These are phyloP conservation scores for Hydraecia micacea DNA, from an alignment of 2,888 invertebrate species.

Conservation along the genomic window DNA sequence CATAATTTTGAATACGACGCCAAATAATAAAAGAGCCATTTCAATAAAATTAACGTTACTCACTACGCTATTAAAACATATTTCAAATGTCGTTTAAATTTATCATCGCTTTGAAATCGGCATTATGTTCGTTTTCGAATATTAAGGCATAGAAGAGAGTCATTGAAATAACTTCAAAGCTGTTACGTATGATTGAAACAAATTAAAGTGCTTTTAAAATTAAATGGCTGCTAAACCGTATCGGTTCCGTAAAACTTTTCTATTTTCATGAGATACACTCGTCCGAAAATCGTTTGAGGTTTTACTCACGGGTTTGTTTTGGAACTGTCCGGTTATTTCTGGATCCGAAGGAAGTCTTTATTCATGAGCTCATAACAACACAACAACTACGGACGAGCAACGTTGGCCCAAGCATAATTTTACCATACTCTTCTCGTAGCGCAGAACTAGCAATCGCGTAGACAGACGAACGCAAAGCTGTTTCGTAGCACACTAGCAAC, in stretches of 20 bases:
- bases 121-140: constrained; percentile 48
- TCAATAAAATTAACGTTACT: constrained; percentile 50
- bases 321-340: background rate
- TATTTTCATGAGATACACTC: background rate
- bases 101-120: constrained; percentile 49
- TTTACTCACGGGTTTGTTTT: background rate
- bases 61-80: constrained; percentile 52
- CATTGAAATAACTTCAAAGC: constrained; percentile 40
- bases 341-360: background rate
- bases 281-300: background rate
- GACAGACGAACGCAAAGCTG: constrained; percentile 16
- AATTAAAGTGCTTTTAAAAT: constrained; percentile 46
- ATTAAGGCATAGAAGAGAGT: constrained; percentile 40
- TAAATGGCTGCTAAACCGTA: constrained; percentile 28
- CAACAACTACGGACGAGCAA: background rate
- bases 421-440: background rate
- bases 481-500: constrained; percentile 13
- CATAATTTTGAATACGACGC: constrained; percentile 12
- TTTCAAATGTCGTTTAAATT: constrained; percentile 51
- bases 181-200: constrained; percentile 44
- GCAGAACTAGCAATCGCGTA: background rate
- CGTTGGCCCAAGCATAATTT: background rate
- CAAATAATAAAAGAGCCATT: constrained; percentile 50
- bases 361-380: background rate
- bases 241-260: constrained; percentile 8